A percentile compares a stretch with the other conserved stretches of the same genome.
phyloP scores from a whole-genome alignment of 2,113 vertebrate species.

The Semicossyphus pulcher region DNA sequence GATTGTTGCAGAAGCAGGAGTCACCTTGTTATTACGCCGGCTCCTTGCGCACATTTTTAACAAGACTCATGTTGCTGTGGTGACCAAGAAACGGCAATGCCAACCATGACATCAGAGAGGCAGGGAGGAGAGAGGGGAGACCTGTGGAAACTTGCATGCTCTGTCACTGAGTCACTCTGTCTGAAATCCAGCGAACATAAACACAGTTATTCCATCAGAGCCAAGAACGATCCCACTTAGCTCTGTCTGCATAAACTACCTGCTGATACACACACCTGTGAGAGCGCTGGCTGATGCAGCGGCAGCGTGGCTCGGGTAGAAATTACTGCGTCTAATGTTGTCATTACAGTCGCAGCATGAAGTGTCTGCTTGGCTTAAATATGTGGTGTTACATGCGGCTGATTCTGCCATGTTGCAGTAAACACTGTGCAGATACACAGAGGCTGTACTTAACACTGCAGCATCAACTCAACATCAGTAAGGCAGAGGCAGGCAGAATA shows the following conservation, averaged over 20 bases:
- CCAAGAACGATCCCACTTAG: slow-evolving; percentile 23
- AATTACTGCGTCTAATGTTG: slow-evolving; percentile 11
- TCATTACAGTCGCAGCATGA: slow-evolving; percentile 13
- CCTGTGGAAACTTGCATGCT: slow-evolving; percentile 81
- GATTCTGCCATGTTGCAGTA: neutral
- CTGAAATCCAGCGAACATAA: slow-evolving; percentile 69
- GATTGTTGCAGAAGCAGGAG: neutral
- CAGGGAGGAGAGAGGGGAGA: slow-evolving; percentile 49
- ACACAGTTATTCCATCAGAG: slow-evolving; percentile 64
- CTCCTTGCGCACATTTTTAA: slow-evolving; percentile 16
- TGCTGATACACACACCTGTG: slow-evolving; percentile 44
- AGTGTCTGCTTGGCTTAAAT: neutral
- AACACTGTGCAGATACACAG: slow-evolving; percentile 9
- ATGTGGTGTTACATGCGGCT: neutral
- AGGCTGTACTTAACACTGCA: neutral
- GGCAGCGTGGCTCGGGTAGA: slow-evolving; percentile 26
- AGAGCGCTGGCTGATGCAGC: slow-evolving; percentile 21
- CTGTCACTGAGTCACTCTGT: slow-evolving; percentile 76
- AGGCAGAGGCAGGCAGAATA: no score
- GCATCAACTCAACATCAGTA: no score
- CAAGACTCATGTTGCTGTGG: slow-evolving; percentile 66
- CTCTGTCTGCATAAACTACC: slow-evolving; percentile 5
- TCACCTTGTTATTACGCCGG: slow-evolving; percentile 39
- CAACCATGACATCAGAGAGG: slow-evolving; percentile 72
- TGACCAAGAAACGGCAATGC: slow-evolving; percentile 49